phyloP scores from a whole-genome alignment of 1,140 invertebrate species.

The Microvelia longipes region DNA sequence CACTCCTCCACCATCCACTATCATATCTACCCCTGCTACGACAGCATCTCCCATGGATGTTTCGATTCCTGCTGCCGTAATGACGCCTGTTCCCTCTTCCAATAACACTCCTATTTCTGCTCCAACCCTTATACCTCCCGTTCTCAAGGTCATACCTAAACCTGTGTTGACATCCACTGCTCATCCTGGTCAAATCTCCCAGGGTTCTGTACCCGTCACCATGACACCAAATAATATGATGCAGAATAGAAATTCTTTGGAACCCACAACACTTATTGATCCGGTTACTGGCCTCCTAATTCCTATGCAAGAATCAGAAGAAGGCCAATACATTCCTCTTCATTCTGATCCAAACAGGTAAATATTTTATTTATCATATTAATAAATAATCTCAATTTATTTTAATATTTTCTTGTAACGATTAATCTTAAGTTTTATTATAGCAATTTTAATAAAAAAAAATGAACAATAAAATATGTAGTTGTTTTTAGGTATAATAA shows the following conservation, averaged over 20 bases:
- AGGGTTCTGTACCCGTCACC: slow-evolving; percentile 15
- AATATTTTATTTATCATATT: not conserved
- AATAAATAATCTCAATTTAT: too few species aligned
- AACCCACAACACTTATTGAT: slow-evolving; percentile 50
- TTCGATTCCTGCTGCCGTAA: not conserved
- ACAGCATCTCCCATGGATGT: not conserved
- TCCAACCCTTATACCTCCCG: not conserved
- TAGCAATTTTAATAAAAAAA: not conserved
- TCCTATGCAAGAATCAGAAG: slow-evolving; percentile 52
- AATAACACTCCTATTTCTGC: not conserved
- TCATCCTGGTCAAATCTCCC: not conserved
- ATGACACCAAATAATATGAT: slow-evolving; percentile 23
- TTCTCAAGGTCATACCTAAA: not conserved
- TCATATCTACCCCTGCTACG: not conserved
- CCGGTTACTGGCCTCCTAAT: slow-evolving; percentile 59
- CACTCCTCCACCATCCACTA: not conserved
- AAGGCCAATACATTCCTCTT: slow-evolving; percentile 51
- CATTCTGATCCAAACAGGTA: slow-evolving; percentile 25
- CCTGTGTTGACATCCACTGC: not conserved
- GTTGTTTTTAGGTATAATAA: too few species aligned
- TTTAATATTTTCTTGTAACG: too few species aligned
- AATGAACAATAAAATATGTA: too few species aligned
- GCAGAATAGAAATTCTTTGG: slow-evolving; percentile 22
- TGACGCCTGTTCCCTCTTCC: not conserved
- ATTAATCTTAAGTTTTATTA: too few species aligned